Evolutionary conservation across 2,113 vertebrate species (phyloP), one percentile per base, ranked within the genome.

Genomic region (Pseudorasbora parva): DNA sequence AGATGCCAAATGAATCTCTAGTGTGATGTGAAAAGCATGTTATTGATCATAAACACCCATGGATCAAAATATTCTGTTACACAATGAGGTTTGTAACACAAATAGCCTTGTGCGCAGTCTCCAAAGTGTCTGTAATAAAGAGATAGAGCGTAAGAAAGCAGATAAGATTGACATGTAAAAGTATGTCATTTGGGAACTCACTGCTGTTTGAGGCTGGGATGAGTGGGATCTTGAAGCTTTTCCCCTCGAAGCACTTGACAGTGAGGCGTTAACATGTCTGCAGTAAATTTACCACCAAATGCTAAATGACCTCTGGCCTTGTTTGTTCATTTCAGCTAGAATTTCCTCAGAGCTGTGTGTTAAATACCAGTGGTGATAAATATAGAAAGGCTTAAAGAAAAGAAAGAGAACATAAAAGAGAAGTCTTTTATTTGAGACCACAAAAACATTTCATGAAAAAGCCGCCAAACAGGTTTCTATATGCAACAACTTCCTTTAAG

Each of bases 21-120:
- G 27, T 57, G 57, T 27, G 7, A 21, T 51, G 33, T 21, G n/a
- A 59, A 78, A 49, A 82, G 54, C 51, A 41, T 41, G 27, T 47
- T 27, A 49, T 72, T 56, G 81, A 80, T 82, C 47, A 83, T 30
- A 80, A 78, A 78, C 64, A 78, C n/a, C n/a, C n/a, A n/a, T n/a
- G n/a, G n/a, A n/a, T n/a, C n/a, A n/a, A n/a, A n/a, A n/a, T n/a
- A n/a, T n/a, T n/a, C n/a, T n/a, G n/a, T n/a, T n/a, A n/a, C n/a
- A n/a, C n/a, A n/a, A n/a, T n/a, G 68, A 75, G 72, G 51, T 62
- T 45, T 74, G 81, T 51, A 81, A 84, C 45, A 43, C 30, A 54
- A 71, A 62, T n/a, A 64, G 8, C 25, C 71, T 14, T 15, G 21
- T 47, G 27, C 17, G 6, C 47, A 9, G 56, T 74, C 57, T 74